Evolutionary conservation across 2,888 invertebrate species (phyloP), one percentile per base, ranked within the genome.

Genomic region (Zonitis immaculata): DNA sequence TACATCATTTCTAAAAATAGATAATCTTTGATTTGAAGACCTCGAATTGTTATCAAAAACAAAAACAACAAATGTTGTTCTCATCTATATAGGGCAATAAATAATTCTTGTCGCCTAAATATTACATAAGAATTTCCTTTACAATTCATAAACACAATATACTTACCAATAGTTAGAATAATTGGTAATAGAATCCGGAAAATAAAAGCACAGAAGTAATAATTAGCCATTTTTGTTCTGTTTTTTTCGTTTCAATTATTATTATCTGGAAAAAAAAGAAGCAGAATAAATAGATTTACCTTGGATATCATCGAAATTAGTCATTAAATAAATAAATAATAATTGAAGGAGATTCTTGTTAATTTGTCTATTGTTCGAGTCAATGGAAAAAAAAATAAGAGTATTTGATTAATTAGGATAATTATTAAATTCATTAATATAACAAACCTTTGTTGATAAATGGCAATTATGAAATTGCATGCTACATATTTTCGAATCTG

Each of bases 161-260:
- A 78, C 82, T 82, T 71, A 82, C 82, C 78, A 70, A 76, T 75
- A 61, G 77, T 69, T 44, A 82, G 75, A 56, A 79, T 71, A 52
- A 75, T 66, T 51, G 82, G 81, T 61, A 81, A 73, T 49, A 79
- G 69, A 59, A 81, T 70, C 70, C 81, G 74, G 66, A 80, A 70
- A 39, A 81, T 72, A 62, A 75, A 70, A 47, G 77, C 70, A 62
- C 76, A 78, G 48, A 79, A 62, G 70, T 77, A 73, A 62, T 76
- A 79, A 53, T 73, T 76, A 35, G 74, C 73, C 79, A 80, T 80
- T 45, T 54, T 61, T 47, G 28, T 12, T 45, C 47, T 48, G 18
- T n/a, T n/a, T n/a, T n/a, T n/a, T n/a, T n/a, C n/a, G n/a, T n/a
- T n/a, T n/a, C n/a, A n/a, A n/a, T n/a, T n/a, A n/a, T n/a, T n/a